Base-by-base conservation (phyloP, 2,888 invertebrate genomes). In the Melanophora roralis region DNA sequence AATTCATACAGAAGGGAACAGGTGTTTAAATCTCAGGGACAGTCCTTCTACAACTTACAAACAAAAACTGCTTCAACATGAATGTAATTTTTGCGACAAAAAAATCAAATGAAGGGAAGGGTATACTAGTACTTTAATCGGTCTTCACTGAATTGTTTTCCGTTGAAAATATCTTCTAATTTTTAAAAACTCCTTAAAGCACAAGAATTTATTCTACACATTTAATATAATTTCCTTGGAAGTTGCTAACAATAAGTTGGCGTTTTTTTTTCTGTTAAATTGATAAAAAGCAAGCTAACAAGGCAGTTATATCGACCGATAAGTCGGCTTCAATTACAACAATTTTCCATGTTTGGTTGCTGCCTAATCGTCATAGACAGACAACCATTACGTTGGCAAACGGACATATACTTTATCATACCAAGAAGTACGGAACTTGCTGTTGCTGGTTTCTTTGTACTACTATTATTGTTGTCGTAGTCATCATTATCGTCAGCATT, bases 241-340 rank as follows among this genome's bases (percentile, higher is more conserved):
- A 55, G 72, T 76, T 76, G 34, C 64, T 59, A 75, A 75, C 80
- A 80, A 72, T 72, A 80, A 76, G 80, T 80, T 80, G 80, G 80
- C 76, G 80, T 80, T 80, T 73, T 64, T 55, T 67, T 72, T 80
- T 76, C 72, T 76, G 68, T 80, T 72, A 62, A 68, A 64, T 68
- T 80, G 76, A 80, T 80, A 76, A 80, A 67, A 32, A 65, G 64
- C 43, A 69, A 71, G 64, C 64, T 62, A 51, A 69, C 69, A 71
- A 74, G 68, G 78, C 82, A 81, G 81, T 78, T 72, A 79, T 79
- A 76, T 77, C 82, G 78, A 57, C 67, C 82, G 83, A 83, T 83
- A 83, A 83, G 82, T 83, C 83, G 82, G 77, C 82, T 83, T 83
- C 82, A 83, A 83, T 83, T 83, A 83, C 83, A 83, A 82, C 83